These are phyloP conservation scores for Heliocidaris tuberculata DNA, from an alignment of 35 echinoderm and acorn worm species.

Conservation along the genomic window DNA sequence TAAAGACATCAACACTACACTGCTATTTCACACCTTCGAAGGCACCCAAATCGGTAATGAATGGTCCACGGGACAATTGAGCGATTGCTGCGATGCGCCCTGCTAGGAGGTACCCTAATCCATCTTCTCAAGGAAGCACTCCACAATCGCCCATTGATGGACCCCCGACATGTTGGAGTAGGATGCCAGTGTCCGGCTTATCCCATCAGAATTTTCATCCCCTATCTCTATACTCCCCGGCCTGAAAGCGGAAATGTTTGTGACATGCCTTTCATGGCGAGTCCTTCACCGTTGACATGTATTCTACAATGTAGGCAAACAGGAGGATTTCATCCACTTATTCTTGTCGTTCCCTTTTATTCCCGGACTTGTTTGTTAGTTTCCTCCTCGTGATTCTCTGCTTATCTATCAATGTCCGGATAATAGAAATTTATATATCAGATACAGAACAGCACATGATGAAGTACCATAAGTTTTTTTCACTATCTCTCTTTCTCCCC, in stretches of 20 bases:
- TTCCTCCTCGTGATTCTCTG: neutral
- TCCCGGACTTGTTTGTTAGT: conserved; percentile 6
- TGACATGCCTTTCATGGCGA: neutral
- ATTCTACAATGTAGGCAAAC: neutral
- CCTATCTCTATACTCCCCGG: neutral
- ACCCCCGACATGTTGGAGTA: neutral
- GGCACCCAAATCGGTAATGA: neutral
- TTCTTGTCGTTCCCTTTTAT: neutral
- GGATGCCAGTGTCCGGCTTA: conserved; percentile 28
- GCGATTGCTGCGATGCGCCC: neutral
- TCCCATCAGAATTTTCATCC: neutral
- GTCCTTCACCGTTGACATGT: conserved; percentile 21
- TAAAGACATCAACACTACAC: conserved; percentile 9
- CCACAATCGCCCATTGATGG: neutral
- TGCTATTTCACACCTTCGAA: conserved; percentile 30
- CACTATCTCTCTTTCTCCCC: neutral
- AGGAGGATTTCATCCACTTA: neutral
- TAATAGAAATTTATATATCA: neutral
- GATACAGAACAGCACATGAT: neutral
- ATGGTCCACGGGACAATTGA: neutral
- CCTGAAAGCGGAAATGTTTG: conserved; percentile 30
- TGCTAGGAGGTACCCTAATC: neutral
- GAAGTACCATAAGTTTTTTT: neutral
- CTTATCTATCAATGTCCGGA: neutral
- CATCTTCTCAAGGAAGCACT: conserved; percentile 1